Evolutionary conservation across 2,888 invertebrate species (phyloP), one percentile per base, ranked within the genome.

Genomic region (Diploptera punctata): DNA sequence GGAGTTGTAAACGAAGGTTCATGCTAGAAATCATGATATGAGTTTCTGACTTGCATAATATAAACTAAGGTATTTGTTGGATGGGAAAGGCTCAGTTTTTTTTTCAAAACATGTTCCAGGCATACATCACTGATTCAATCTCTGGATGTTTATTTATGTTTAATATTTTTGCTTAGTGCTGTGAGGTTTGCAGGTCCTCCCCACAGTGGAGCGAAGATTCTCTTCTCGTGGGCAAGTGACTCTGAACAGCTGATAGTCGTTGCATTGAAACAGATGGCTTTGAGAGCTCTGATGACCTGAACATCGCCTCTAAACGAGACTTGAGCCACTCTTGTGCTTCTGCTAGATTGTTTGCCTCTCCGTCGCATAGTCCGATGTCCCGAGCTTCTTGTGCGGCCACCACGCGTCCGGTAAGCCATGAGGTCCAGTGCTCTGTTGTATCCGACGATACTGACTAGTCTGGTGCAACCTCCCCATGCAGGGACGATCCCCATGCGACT

Each of bases 381-480:
- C 80, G 33, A 1, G 85, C 84, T 69, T 83, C 81, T 1, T 79
- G 73, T 2, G 82, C 77, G 21, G 76, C 72, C 9, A 86, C 67
- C 18, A 81, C 78, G 71, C 79, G 76, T 7, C 79, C 78, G 1
- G 81, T 79, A n/a, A 7, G 79, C 62, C 19, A 86, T 76, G 10
- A 86, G 57, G 7, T 84, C 81, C n/a, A 86, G 76, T 0, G 86
- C 83, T 68, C 78, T 60, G n/a, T 38, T 60, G 43, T 70, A 72
- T 0, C 86, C 86, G 1, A 86, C 71, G 1, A 84, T 75, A 60
- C 80, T 76, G 0, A 82, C 81, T 13, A 87, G 80, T 5, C 82
- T 77, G 2, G 82, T 81, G 26, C 83, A 83, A 10, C 84, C 86
- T n/a, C 85, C 86, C 84, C 84, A 87, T 0, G 86, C 86, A 0